Conservation (phyloP, 1,140 invertebrate genomes). For the Drosophila littoralis region DNA sequence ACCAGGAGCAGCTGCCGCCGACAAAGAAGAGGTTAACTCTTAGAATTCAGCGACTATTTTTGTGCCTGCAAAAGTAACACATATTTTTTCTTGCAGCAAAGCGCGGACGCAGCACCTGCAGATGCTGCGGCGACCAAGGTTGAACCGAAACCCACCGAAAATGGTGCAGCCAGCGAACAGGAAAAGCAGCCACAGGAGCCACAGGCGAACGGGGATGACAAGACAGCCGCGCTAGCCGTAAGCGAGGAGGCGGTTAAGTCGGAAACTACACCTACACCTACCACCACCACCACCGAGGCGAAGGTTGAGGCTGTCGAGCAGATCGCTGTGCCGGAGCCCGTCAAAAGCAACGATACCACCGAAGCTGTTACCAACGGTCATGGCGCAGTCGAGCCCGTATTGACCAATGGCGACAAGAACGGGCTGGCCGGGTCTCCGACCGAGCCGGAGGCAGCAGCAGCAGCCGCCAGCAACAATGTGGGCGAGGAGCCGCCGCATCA, state of each 20-base stretch:
- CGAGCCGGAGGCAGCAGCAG: slow-evolving; percentile 52
- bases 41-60: neutral
- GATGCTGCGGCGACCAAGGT: slow-evolving; percentile 51
- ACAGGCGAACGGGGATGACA: slow-evolving; percentile 62
- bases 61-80: neutral
- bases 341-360: slow-evolving; percentile 12
- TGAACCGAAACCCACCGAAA: slow-evolving; percentile 63
- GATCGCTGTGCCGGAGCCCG: slow-evolving; percentile 24
- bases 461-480: slow-evolving; percentile 50
- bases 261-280: slow-evolving; percentile 27
- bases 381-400: slow-evolving; percentile 42
- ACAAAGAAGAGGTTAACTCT: slow-evolving; percentile 48
- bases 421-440: slow-evolving; percentile 61
- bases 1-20: slow-evolving; percentile 13
- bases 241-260: slow-evolving; percentile 52
- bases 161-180: slow-evolving; percentile 63
- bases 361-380: slow-evolving; percentile 74
- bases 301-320: slow-evolving; percentile 84
- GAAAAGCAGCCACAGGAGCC: slow-evolving; percentile 55
- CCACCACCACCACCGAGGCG: slow-evolving; percentile 58
- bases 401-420: slow-evolving; percentile 71
- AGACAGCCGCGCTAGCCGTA: slow-evolving; percentile 39
- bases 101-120: slow-evolving; percentile 29
- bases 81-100: slow-evolving; percentile 9
- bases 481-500: slow-evolving; percentile 64